These are phyloP conservation scores for Boulengeromyrus knoepffleri DNA, from an alignment of 2,113 vertebrate genomes.

Conservation along the genomic window DNA sequence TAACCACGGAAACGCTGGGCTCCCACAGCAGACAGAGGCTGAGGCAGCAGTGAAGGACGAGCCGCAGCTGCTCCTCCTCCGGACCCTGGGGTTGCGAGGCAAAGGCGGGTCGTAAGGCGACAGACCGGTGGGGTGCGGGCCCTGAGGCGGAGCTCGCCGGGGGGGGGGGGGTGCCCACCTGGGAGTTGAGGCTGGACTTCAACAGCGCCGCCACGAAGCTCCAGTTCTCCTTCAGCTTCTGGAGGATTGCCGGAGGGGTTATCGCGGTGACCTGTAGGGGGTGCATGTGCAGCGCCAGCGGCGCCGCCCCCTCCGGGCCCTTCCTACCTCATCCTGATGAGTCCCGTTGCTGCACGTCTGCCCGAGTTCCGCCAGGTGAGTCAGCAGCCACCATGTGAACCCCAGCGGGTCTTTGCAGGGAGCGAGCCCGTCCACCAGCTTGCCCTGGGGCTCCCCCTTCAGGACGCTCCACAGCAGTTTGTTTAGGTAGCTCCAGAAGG, in stretches of 20 bases:
- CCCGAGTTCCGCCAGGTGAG: conserved; percentile 74
- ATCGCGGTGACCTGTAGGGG: background rate
- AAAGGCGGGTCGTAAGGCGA: background rate
- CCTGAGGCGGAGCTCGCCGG: background rate
- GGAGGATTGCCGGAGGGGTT: conserved; percentile 25
- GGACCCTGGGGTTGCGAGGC: conserved; percentile 40
- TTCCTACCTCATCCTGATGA: conserved; percentile 64
- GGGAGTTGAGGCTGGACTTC: conserved; percentile 68
- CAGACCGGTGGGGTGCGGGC: background rate
- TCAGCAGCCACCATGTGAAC: conserved; percentile 88
- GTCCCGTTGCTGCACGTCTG: conserved; percentile 71
- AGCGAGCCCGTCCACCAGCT: conserved; percentile 42
- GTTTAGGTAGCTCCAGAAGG: conserved; percentile 83
- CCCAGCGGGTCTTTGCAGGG: conserved; percentile 79
- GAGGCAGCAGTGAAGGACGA: conserved; percentile 89
- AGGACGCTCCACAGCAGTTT: conserved; percentile 60
- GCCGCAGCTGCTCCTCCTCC: conserved; percentile 81
- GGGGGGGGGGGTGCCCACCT: conserved; percentile 56
- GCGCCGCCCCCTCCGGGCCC: background rate
- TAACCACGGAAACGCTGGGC: conserved; percentile 67
- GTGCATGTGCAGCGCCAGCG: background rate
- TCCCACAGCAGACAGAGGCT: conserved; percentile 77
- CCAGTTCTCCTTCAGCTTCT: conserved; percentile 85
- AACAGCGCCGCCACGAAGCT: conserved; percentile 76
- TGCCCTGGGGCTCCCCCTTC: conserved; percentile 38